A percentile compares a stretch with the other conserved stretches of the same genome.
Conservation (phyloP, 2,888 invertebrate genomes). For the Chydorus sphaericus region DNA sequence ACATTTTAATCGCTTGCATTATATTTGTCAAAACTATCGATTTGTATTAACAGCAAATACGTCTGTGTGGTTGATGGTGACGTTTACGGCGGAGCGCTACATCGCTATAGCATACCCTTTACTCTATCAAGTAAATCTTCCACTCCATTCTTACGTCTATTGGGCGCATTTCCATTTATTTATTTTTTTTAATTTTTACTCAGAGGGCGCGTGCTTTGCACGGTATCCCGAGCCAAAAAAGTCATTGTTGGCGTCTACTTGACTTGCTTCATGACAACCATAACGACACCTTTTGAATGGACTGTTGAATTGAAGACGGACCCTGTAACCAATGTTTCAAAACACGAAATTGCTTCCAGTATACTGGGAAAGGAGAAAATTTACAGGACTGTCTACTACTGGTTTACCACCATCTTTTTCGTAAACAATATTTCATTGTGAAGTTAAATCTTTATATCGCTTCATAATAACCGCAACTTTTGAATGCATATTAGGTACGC, state of each 20-base stretch:
- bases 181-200: too few relatives aligned
- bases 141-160: too few relatives aligned
- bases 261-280: conserved; percentile 44
- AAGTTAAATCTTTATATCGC: too few relatives aligned
- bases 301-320: conserved; percentile 26
- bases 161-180: too few relatives aligned
- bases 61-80: conserved; percentile 57
- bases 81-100: conserved; percentile 59
- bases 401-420: conserved; percentile 46
- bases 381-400: conserved; percentile 45
- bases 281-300: conserved; percentile 50
- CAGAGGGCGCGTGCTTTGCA: conserved; percentile 47
- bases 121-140: too few relatives aligned
- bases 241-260: conserved; percentile 43
- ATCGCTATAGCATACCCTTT: conserved; percentile 60
- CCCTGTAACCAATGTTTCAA: conserved; percentile 11
- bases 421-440: too few relatives aligned
- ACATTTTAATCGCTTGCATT: not conserved
- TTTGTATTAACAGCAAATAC: conserved; percentile 39
- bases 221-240: conserved; percentile 49
- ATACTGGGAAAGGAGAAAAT: conserved; percentile 36
- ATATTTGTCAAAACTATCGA: too few relatives aligned
- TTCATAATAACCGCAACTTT: too few relatives aligned
- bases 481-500: too few relatives aligned
- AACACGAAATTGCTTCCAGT: conserved; percentile 18